A percentile compares a stretch with the other conserved stretches of the same genome.
Conservation (phyloP, 2,888 invertebrate species). For the Drosophila pseudotalamancana region DNA sequence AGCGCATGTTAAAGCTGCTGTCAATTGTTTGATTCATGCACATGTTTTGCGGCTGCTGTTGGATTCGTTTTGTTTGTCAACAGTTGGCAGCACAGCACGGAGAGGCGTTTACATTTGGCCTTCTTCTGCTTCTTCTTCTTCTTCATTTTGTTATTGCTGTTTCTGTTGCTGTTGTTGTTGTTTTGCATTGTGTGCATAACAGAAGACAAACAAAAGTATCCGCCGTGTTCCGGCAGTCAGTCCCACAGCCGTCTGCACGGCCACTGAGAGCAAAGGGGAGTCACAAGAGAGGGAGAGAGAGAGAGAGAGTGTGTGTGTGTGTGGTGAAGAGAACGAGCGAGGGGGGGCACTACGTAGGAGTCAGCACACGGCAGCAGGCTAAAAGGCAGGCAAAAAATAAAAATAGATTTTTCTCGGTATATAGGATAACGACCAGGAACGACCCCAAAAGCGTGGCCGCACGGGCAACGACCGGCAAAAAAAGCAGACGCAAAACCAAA, state of each 20-base stretch:
- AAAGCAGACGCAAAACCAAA: constrained; percentile 33
- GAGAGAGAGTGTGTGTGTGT: too few relatives aligned
- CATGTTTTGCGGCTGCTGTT: constrained; percentile 10
- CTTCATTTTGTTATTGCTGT: too few relatives aligned
- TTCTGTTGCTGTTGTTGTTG: constrained; percentile 11
- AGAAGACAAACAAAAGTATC: constrained; percentile 32
- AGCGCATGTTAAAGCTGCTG: constrained; percentile 15
- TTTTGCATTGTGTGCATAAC: constrained; percentile 34
- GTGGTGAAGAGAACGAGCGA: too few relatives aligned
- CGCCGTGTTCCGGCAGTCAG: constrained; percentile 31
- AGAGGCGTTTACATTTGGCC: constrained; percentile 2
- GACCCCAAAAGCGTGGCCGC: constrained; percentile 76
- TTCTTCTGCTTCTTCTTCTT: too few relatives aligned
- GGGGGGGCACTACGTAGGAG: constrained; percentile 6
- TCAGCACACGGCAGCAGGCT: constrained; percentile 12
- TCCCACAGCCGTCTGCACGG: constrained; percentile 30
- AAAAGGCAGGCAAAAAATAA: constrained; percentile 58
- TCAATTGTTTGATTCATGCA: not conserved
- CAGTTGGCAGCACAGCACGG: constrained; percentile 43
- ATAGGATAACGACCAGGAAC: constrained; percentile 84
- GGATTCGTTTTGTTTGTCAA: constrained; percentile 49
- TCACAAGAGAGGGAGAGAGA: constrained; percentile 7
- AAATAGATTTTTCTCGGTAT: constrained; percentile 82
- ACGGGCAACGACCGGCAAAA: constrained; percentile 75
- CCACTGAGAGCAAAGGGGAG: constrained; percentile 11